A percentile compares a stretch with the other conserved stretches of the same genome.
Conservation (phyloP, 2,888 invertebrate species). For the Netelia virgata region DNA sequence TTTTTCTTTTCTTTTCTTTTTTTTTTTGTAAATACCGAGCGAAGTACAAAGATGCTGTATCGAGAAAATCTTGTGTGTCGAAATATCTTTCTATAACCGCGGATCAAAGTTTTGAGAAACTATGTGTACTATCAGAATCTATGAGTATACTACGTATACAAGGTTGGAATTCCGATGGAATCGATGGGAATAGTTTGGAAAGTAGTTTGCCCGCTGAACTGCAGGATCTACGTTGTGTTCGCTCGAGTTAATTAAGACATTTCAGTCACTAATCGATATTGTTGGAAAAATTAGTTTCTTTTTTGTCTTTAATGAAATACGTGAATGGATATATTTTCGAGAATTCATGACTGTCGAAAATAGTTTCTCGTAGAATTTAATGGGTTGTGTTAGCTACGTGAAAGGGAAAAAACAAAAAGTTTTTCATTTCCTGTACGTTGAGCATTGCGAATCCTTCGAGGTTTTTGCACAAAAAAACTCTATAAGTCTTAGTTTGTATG, state of each 20-base stretch:
- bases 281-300: background rate
- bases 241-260: constrained; percentile 10
- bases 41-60: constrained; percentile 11
- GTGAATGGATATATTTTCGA: background rate
- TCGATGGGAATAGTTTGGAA: constrained; percentile 33
- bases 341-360: background rate
- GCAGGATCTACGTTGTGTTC: constrained; percentile 1
- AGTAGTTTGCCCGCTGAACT: constrained; percentile 12
- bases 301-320: background rate
- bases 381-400: constrained; percentile 5
- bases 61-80: background rate
- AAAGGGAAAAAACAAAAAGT: constrained; percentile 9
- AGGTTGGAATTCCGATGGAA: constrained; percentile 31
- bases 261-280: background rate
- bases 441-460: constrained; percentile 25
- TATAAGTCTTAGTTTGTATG: background rate
- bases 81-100: background rate
- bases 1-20: constrained; percentile 10
- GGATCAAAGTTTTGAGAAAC: constrained; percentile 14
- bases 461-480: constrained; percentile 7
- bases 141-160: background rate
- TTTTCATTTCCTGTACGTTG: constrained; percentile 38
- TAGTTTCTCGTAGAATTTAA: constrained; percentile 5
- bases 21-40: background rate
- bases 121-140: constrained; percentile 19